These are phyloP conservation scores for Andrena cerasifolii DNA, from an alignment of 1,140 invertebrate species.

Conservation along the genomic window DNA sequence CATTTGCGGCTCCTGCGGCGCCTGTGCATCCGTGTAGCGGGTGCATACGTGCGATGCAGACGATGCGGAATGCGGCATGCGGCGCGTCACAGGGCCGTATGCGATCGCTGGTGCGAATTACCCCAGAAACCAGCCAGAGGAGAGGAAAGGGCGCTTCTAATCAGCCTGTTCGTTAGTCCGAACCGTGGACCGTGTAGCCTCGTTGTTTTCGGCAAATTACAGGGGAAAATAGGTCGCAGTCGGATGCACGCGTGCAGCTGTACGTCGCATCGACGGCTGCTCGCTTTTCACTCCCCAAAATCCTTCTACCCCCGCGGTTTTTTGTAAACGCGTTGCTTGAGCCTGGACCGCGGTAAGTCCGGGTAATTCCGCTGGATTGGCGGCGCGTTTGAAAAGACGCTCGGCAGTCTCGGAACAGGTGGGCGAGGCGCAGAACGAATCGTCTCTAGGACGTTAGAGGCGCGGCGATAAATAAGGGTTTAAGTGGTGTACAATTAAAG, in stretches of 20 bases:
- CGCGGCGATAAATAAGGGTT: constrained; percentile 41
- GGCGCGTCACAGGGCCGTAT: constrained; percentile 60
- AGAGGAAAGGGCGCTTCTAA: constrained; percentile 40
- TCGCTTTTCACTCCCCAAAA: background rate
- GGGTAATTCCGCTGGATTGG: too few relatives aligned
- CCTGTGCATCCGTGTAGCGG: constrained; percentile 59
- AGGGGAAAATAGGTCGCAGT: constrained; percentile 10
- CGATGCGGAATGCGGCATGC: constrained; percentile 70
- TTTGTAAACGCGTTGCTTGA: too few relatives aligned
- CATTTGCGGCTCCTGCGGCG: constrained; percentile 32
- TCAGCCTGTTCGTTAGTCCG: constrained; percentile 65
- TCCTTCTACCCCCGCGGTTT: background rate
- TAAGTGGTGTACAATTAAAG: constrained; percentile 62
- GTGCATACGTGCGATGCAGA: constrained; percentile 63
- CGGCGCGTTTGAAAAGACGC: too few relatives aligned
- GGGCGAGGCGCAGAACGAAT: background rate
- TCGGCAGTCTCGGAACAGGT: too few relatives aligned
- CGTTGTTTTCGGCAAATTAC: constrained; percentile 39
- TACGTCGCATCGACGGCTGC: background rate
- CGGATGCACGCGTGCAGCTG: too few relatives aligned
- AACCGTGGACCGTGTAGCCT: constrained; percentile 8
- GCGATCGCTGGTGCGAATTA: constrained; percentile 52
- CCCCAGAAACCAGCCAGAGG: constrained; percentile 1
- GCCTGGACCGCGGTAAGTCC: too few relatives aligned
- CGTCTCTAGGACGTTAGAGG: background rate